Evolutionary conservation across 2,113 vertebrate species (phyloP).

Genomic region (Laticauda laticaudata): DNA sequence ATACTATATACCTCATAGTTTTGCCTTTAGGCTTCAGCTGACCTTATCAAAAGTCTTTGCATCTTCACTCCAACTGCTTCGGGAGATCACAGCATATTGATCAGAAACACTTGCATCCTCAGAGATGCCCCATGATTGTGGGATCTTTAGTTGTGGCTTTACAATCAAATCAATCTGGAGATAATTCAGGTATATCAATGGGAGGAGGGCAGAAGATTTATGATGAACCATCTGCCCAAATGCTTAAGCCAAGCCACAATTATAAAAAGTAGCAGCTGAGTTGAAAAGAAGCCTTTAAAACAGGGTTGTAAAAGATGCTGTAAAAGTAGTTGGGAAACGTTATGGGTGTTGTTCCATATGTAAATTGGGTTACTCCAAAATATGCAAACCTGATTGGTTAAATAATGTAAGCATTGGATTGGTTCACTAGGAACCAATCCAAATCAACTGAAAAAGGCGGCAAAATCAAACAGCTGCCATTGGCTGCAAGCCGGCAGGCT

Average conservation of each 20-base stretch:
- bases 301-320: background rate
- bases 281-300: background rate
- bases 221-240: background rate
- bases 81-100: slow-evolving; percentile 36
- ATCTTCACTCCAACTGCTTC: background rate
- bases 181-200: background rate
- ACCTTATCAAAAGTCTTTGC: slow-evolving; percentile 60
- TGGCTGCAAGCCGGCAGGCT: no score
- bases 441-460: no score
- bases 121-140: background rate
- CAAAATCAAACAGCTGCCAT: no score
- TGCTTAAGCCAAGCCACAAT: background rate
- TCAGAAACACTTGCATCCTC: slow-evolving; percentile 39
- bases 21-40: slow-evolving; percentile 58
- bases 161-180: background rate
- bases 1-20: slow-evolving; percentile 40
- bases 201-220: background rate
- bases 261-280: background rate
- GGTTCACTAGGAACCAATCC: no score
- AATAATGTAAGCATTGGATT: no score
- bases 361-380: no score
- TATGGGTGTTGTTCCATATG: no score
- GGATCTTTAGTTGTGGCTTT: background rate
- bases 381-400: no score
- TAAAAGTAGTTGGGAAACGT: background rate